These are phyloP conservation scores for Sceloporus undulatus DNA, from an alignment of 2,113 vertebrate genomes.

Conservation along the genomic window DNA sequence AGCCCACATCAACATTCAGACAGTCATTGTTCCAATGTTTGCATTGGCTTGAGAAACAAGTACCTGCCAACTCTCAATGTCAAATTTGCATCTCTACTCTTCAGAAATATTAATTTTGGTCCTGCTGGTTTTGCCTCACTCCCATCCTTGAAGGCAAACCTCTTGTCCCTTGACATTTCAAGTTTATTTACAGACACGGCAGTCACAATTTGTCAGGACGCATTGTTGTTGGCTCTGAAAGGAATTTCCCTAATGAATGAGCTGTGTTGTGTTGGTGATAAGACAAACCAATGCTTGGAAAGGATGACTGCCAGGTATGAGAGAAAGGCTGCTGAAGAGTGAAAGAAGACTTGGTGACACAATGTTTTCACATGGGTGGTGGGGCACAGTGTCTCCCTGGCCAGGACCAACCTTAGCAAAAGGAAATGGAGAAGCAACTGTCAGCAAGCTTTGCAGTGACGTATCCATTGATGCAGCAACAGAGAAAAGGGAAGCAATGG, in stretches of 20 bases:
- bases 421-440: constrained; percentile 3
- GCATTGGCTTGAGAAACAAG: constrained; percentile 15
- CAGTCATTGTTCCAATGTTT: background rate
- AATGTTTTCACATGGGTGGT: background rate
- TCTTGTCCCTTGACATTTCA: constrained; percentile 32
- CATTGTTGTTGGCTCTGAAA: constrained; percentile 10
- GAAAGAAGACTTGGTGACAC: background rate
- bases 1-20: background rate
- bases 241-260: constrained; percentile 32
- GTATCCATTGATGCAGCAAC: background rate
- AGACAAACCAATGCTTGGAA: constrained; percentile 28
- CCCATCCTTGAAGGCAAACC: constrained; percentile 9
- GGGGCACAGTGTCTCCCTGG: background rate
- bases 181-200: constrained; percentile 41
- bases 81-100: constrained; percentile 37
- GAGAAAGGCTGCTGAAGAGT: background rate
- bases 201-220: constrained; percentile 35
- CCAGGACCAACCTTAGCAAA: background rate
- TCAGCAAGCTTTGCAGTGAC: constrained; percentile 16
- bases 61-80: constrained; percentile 29
- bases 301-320: constrained; percentile 10
- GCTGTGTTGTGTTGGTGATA: constrained; percentile 29
- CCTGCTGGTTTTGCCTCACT: constrained; percentile 20
- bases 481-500: background rate
- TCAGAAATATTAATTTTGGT: constrained; percentile 41